phyloP scores from a whole-genome alignment of 2,113 vertebrate genomes.

The Halichoerus grypus region DNA sequence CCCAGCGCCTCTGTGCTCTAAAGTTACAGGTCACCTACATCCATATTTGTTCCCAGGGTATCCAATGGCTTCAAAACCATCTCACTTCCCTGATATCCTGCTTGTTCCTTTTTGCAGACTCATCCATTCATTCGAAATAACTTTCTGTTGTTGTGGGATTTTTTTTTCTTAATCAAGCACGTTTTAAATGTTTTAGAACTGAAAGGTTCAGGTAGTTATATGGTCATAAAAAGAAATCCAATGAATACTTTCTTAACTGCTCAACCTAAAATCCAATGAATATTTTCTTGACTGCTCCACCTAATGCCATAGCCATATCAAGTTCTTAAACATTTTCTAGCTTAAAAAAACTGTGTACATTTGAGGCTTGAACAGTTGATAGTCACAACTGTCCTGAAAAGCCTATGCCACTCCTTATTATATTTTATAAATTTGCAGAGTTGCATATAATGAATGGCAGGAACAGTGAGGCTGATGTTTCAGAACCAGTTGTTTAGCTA shows the following conservation, averaged over 20 bases:
- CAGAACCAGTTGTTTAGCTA: neutral
- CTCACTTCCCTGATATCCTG: neutral
- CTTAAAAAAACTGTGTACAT: neutral
- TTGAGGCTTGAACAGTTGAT: neutral
- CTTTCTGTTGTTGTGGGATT: neutral
- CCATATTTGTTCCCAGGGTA: neutral
- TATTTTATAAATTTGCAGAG: slow-evolving; percentile 3
- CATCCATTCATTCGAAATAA: slow-evolving; percentile 9
- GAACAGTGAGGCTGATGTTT: neutral
- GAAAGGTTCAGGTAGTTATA: neutral
- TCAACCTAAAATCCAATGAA: neutral
- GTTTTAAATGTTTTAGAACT: slow-evolving; percentile 14
- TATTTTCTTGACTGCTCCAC: slow-evolving; percentile 23
- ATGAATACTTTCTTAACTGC: slow-evolving; percentile 31
- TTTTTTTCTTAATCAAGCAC: neutral
- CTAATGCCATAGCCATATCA: neutral
- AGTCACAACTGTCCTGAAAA: neutral
- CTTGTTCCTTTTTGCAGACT: neutral
- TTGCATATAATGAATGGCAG: neutral
- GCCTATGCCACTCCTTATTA: neutral
- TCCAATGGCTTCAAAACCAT: neutral
- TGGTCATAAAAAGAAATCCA: slow-evolving; percentile 49
- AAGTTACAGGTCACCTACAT: neutral
- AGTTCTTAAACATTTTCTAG: slow-evolving; percentile 22
- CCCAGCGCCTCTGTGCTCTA: neutral